Evolutionary conservation across 2,113 vertebrate genomes (phyloP), one percentile per base, ranked within the genome.

Genomic region (Canis aureus): DNA sequence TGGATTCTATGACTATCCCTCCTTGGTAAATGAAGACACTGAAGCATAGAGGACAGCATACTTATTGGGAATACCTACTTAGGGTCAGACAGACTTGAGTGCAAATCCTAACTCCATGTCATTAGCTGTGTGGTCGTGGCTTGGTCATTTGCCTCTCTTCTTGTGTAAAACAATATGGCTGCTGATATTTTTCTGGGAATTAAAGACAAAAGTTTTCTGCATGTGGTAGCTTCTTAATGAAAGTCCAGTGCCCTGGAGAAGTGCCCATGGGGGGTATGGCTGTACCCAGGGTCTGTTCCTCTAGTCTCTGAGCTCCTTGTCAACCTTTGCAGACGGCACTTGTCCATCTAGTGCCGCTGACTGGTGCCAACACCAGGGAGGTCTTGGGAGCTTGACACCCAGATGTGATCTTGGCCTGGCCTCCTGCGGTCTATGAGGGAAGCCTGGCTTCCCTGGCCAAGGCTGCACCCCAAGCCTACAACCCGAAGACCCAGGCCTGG

Each of bases 301-400:
- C 4, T 11, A 1, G 38, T 6, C 29, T 60, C 9, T 10, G 0
- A 8, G 60, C n/a, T 35, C 25, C 13, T 13, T 17, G 5, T 1
- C 20, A 17, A 8, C 43, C 74, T 17, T 5, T 35, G 35, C 74
- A 38, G 53, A 59, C 4, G 35, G 53, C 59, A 2, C 3, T 16
- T 32, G 29, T 27, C 38, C 27, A 5, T 3, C 32, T 83, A 51
- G 19, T 0, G 57, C 1, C 13, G 19, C 29, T 43, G 55, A 79
- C 12, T 1, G 22, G 79, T 5, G 9, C 57, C 64, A 10, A 29
- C 43, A 66, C 76, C n/a, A 49, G 73, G 64, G 27, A 76, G 29
- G 62, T 3, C 49, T 17, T 7, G 11, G 62, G 35, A 5, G 0
- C 60, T 55, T 49, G n/a, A 23, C 53, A 3, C 49, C 22, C 16